A percentile compares a stretch with the other conserved stretches of the same genome.
These are phyloP conservation scores for Gambusia yucatana DNA, from an alignment of 2,797 vertebrate species.

Conservation along the genomic window DNA sequence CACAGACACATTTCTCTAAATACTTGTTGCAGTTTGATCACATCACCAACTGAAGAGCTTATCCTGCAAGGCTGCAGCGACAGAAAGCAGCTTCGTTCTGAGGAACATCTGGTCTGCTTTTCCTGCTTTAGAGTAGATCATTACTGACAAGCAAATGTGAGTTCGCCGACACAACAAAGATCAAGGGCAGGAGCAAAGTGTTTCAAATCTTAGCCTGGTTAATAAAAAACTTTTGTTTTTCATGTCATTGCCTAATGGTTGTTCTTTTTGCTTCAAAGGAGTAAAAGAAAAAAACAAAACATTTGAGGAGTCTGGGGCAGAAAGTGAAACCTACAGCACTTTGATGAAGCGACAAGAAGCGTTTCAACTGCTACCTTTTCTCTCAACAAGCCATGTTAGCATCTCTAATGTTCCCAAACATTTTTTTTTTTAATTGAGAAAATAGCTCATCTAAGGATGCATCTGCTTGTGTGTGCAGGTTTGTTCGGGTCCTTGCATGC, in stretches of 20 bases:
- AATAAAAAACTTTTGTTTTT: constrained; percentile 29
- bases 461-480: constrained; percentile 19
- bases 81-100: constrained; percentile 33
- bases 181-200: constrained; percentile 20
- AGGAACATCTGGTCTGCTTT: constrained; percentile 53
- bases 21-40: constrained; percentile 21
- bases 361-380: constrained; percentile 11
- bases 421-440: constrained; percentile 4
- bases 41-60: constrained; percentile 32
- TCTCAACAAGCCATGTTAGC: constrained; percentile 34
- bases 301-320: constrained; percentile 5
- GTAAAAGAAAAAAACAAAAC: constrained; percentile 23
- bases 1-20: constrained; percentile 18
- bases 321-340: neutral
- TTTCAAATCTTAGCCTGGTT: constrained; percentile 20
- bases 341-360: constrained; percentile 1
- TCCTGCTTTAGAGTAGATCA: constrained; percentile 34
- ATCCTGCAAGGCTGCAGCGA: constrained; percentile 30
- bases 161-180: constrained; percentile 12
- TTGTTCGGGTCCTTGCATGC: constrained; percentile 34
- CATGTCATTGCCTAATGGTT: constrained; percentile 26
- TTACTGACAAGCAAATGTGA: constrained; percentile 41
- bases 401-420: constrained; percentile 36
- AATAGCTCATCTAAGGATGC: constrained; percentile 38
- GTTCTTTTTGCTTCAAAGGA: constrained; percentile 13